These are phyloP conservation scores for Drosophila setifemur DNA, from an alignment of 1,140 invertebrate genomes.

Conservation along the genomic window DNA sequence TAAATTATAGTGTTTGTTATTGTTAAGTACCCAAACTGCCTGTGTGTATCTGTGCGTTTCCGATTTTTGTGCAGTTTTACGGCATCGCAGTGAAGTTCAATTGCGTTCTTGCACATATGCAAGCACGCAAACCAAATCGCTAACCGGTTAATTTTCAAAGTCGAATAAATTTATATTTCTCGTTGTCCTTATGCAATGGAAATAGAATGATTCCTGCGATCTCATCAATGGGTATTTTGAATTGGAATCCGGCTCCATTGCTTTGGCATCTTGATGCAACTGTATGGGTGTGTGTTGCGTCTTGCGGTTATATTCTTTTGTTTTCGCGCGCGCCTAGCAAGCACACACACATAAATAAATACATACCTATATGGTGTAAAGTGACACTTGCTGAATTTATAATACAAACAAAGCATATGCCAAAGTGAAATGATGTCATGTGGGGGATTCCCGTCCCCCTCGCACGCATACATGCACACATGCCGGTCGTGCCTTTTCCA, in stretches of 20 bases:
- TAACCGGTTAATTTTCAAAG: conserved; percentile 24
- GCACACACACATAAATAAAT: background rate
- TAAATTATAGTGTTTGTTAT: background rate
- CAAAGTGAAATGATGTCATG: conserved; percentile 25
- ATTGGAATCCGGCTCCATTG: background rate
- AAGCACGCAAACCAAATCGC: background rate
- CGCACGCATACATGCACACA: background rate
- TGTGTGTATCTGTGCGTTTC: conserved; percentile 16
- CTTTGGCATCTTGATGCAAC: conserved; percentile 1
- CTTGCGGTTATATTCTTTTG: background rate
- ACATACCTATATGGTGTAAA: background rate
- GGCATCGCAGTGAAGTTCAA: background rate
- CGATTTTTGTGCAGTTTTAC: background rate
- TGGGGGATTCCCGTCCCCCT: background rate
- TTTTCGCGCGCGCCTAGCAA: conserved; percentile 1
- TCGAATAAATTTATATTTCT: background rate
- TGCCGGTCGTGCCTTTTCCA: conserved; percentile 41
- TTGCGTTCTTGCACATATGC: background rate
- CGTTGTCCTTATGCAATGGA: conserved; percentile 1
- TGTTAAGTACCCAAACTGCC: background rate
- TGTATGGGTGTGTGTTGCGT: background rate
- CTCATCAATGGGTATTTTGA: background rate
- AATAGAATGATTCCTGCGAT: background rate
- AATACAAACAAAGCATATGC: conserved; percentile 29
- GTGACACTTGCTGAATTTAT: conserved; percentile 42